Base-by-base conservation (phyloP, 2,113 vertebrate genomes). In the Macquaria australasica region DNA sequence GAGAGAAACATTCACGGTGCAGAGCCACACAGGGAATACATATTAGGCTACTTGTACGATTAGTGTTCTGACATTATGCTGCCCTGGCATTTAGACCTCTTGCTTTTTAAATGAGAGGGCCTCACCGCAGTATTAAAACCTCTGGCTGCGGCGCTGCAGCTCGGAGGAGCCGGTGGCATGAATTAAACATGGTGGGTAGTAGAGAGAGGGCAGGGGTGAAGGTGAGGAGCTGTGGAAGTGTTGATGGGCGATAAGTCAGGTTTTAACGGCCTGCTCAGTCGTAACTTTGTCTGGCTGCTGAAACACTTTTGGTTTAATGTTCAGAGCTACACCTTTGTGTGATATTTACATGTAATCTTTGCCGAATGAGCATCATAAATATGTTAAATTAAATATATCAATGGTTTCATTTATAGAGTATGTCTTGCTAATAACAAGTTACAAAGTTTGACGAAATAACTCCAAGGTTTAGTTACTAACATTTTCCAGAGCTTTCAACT, bases 61-160 rank as follows among this genome's bases (percentile, higher is more conserved):
- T 82, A 87, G 73, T 84, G 87, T 70, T 70, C 41, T 79, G 85
- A 78, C 87, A 84, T 86, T 77, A 69, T 83, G 79, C 73, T 58
- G 86, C 76, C 69, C 69, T 88, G 79, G 79, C 81, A 76, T 88
- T 87, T 73, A 60, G 79, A 85, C 87, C 87, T 83, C 68, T 82
- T 34, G 81, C 48, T 67, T 85, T 86, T 77, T 77, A 89, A 88
- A 82, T 79, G 84, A 77, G 71, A 66, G n/a, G 50, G 51, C 43
- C 75, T 76, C 70, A 15, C 72, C 20, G 73, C 82, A 14, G 58
- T 39, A 21, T 68, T 63, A 77, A 25, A 72, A 75, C 64, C 71
- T 80, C 41, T 60, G 67, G 77, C 45, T 8, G 23, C 28, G 8
- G 12, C 8, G 41, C 51, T 71, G 15, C 39, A 15, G 62, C 77